These are phyloP conservation scores for Xanthorhoe designata DNA, from an alignment of 2,888 invertebrate genomes.

Conservation along the genomic window DNA sequence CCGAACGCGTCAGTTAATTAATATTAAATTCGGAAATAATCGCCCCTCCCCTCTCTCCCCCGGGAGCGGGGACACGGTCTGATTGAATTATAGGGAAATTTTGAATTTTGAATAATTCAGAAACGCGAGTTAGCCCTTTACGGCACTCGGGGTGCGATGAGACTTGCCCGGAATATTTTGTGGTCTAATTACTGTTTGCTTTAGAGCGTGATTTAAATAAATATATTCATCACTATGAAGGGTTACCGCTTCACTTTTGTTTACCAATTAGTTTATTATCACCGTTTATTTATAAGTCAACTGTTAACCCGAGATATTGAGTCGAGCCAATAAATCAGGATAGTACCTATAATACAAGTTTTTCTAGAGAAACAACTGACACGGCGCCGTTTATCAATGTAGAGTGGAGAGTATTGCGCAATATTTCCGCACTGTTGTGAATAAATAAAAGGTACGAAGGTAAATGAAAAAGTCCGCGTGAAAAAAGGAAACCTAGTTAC, in stretches of 20 bases:
- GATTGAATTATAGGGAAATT: constrained; percentile 85
- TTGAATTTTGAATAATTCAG: constrained; percentile 84
- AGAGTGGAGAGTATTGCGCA: constrained; percentile 22
- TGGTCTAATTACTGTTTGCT: constrained; percentile 50
- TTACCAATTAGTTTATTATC: constrained; percentile 25
- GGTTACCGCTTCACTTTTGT: constrained; percentile 10
- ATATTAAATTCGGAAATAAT: constrained; percentile 86
- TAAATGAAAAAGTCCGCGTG: constrained; percentile 45
- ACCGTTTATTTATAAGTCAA: constrained; percentile 47
- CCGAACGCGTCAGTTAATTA: constrained; percentile 82
- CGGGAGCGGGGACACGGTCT: constrained; percentile 65
- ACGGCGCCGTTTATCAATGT: constrained; percentile 21
- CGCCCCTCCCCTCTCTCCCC: constrained; percentile 63
- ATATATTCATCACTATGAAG: constrained; percentile 25
- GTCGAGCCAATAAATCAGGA: constrained; percentile 23
- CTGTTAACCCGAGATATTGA: constrained; percentile 50
- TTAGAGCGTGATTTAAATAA: constrained; percentile 30
- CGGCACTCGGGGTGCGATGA: constrained; percentile 53
- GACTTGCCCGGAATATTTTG: constrained; percentile 49
- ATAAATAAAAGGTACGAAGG: constrained; percentile 21
- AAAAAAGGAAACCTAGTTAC: constrained; percentile 59
- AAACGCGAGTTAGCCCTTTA: constrained; percentile 77
- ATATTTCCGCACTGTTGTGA: constrained; percentile 10
- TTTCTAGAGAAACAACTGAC: constrained; percentile 19
- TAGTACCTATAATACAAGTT: constrained; percentile 2